Percentiles rank a stretch among this genome's conserved stretches.
These are phyloP conservation scores for Rhinella marina DNA, from an alignment of 2,797 vertebrate species.

Conservation along the genomic window DNA sequence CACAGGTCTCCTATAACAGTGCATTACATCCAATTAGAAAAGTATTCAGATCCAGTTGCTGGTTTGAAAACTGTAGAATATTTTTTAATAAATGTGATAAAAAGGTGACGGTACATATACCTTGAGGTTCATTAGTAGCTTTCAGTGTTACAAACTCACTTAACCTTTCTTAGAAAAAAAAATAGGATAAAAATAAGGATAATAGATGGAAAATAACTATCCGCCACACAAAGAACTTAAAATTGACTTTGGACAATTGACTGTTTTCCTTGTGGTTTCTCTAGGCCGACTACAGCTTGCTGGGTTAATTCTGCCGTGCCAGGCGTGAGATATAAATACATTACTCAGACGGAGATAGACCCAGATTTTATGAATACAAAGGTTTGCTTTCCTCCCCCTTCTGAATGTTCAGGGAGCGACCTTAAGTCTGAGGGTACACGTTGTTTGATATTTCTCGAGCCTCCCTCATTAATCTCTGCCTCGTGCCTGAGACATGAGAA, in stretches of 20 bases:
- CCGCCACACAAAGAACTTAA: constrained; percentile 21
- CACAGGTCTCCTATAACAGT: no score
- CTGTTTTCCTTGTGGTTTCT: constrained; percentile 46
- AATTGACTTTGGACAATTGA: constrained; percentile 23
- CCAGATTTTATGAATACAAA: constrained; percentile 55
- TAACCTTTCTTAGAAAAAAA: constrained; percentile 31
- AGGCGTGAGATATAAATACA: constrained; percentile 50
- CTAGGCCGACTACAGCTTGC: constrained; percentile 11
- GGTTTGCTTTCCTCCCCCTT: constrained; percentile 27
- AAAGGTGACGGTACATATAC: neutral
- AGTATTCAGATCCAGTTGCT: no score
- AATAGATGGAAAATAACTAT: constrained; percentile 45
- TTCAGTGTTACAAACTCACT: neutral
- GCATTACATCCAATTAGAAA: no score
- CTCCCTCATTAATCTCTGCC: constrained; percentile 62
- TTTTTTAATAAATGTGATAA: neutral
- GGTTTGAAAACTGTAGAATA: no score
- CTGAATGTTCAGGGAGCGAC: constrained; percentile 54
- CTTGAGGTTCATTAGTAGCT: neutral
- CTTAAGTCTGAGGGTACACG: constrained; percentile 58
- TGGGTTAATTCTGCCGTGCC: constrained; percentile 55
- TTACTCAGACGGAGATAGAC: constrained; percentile 57
- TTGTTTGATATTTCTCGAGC: constrained; percentile 58
- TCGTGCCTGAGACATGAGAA: constrained; percentile 61
- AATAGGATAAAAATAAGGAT: constrained; percentile 27